Conservation (phyloP, 2,888 invertebrate genomes). For the Mongoloraphidia duomilia region DNA sequence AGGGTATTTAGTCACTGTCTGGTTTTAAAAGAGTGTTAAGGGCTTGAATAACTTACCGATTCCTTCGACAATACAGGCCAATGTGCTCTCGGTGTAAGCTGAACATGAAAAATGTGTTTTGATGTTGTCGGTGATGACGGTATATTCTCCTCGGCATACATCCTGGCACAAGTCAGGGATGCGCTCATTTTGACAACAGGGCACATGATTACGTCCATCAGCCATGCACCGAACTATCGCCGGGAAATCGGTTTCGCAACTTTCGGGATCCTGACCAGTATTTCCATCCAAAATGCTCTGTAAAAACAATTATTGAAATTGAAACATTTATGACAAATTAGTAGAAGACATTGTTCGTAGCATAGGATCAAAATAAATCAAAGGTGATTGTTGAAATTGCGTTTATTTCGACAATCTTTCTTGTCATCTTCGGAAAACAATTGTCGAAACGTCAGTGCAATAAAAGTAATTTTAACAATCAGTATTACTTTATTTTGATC, state of each 20-base stretch:
- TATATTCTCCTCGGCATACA: conserved; percentile 73
- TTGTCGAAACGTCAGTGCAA: no score
- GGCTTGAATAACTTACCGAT: conserved; percentile 36
- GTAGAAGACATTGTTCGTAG: no score
- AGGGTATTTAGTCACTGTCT: neutral
- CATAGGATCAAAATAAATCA: no score
- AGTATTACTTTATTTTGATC: no score
- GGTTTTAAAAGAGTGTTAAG: neutral
- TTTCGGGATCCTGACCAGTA: conserved; percentile 66
- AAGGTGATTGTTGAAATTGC: no score
- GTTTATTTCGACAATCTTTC: no score
- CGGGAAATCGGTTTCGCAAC: conserved; percentile 68
- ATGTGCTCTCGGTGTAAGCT: conserved; percentile 64
- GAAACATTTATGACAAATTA: no score
- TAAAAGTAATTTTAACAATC: no score
- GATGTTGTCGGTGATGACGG: conserved; percentile 67
- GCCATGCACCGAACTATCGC: conserved; percentile 65
- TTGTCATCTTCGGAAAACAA: no score
- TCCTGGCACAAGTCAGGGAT: conserved; percentile 77
- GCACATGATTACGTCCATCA: conserved; percentile 73
- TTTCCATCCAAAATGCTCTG: conserved; percentile 49
- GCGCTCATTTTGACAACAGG: conserved; percentile 66
- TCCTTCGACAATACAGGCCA: conserved; percentile 73
- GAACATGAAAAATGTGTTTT: conserved; percentile 76
- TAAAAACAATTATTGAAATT: no score